Base-by-base conservation (phyloP, 2,797 vertebrate genomes). In the Hemitrygon akajei region DNA sequence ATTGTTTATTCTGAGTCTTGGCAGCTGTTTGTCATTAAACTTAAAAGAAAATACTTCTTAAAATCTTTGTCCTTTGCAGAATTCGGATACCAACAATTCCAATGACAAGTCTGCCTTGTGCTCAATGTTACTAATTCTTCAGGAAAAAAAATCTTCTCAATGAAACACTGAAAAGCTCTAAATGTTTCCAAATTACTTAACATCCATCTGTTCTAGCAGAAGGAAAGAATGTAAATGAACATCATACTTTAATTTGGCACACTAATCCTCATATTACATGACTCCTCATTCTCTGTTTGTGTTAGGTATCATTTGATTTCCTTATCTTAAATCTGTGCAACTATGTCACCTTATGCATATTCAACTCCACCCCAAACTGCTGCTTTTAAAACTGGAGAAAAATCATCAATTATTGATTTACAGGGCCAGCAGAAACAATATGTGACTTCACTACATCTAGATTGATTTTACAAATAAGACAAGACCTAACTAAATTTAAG, bases 171-270 rank as follows among this genome's bases (percentile, higher is more conserved):
- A 14, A 84, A 58, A 84, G 27, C 12, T 18, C 6, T n/a, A 89
- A 86, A 20, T 22, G 1, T 34, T 89, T 89, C 56, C 27, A 60
- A 86, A 86, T 6, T 89, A 66, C 60, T 89, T 58, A n/a, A 86
- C 27, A 89, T 37, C 6, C n/a, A 69, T 22, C 63, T 69, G 60
- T 69, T 14, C n/a, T 4, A 34, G 7, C 18, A 9, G n/a, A 69
- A 89, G n/a, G n/a, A n/a, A 69, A 69, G n/a, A 69, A n/a, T 89
- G n/a, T 37, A 89, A 89, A 69, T 69, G 5, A 69, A 69, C 86
- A 89, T 66, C 56, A 25, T n/a, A 87, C 58, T n/a, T 16, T 37
- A 89, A 34, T 63, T 20, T 37, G 60, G n/a, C 37, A 69, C 7
- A 37, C n/a, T 66, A 34, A 34, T 69, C n/a, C 60, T 7, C 63